phyloP scores from a whole-genome alignment of 2,888 invertebrate genomes.

The Acrocyrtus sp. region DNA sequence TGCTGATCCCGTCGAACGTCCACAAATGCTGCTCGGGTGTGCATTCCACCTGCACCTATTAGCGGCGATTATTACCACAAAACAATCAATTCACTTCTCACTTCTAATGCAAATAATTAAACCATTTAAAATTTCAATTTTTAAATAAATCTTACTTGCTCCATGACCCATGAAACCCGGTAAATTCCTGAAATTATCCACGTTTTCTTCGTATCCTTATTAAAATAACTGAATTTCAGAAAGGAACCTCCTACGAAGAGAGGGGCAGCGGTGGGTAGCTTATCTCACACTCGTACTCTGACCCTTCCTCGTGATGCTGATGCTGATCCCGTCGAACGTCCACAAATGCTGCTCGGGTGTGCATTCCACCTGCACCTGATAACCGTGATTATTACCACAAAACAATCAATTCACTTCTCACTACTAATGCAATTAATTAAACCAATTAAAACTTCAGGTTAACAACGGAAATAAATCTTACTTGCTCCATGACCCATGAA shows the following conservation, averaged over 20 bases:
- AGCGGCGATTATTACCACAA: not conserved
- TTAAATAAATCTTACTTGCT: slow-evolving; percentile 50
- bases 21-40: slow-evolving; percentile 55
- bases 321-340: slow-evolving; percentile 49
- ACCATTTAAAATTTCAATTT: not conserved
- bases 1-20: slow-evolving; percentile 49
- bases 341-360: slow-evolving; percentile 55
- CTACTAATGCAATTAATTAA: too few species aligned
- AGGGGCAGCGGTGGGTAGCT: slow-evolving; percentile 49
- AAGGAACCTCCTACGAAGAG: not conserved
- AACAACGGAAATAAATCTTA: too few species aligned
- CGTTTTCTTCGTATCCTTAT: too few species aligned
- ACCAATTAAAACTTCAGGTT: too few species aligned
- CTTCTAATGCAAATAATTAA: not conserved
- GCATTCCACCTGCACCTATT: slow-evolving; percentile 46
- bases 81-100: not conserved
- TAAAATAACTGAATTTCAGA: not conserved
- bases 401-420: too few species aligned
- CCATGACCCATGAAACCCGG: slow-evolving; percentile 60
- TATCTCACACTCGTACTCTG: slow-evolving; percentile 60
- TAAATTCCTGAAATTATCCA: slow-evolving; percentile 38
- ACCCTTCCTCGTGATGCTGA: slow-evolving; percentile 38
- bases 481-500: slow-evolving; percentile 61
- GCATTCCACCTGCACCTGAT: slow-evolving; percentile 46
- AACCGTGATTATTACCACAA: too few species aligned